Base-by-base conservation (phyloP, 2,797 vertebrate species). In the Geotrypetes seraphini region DNA sequence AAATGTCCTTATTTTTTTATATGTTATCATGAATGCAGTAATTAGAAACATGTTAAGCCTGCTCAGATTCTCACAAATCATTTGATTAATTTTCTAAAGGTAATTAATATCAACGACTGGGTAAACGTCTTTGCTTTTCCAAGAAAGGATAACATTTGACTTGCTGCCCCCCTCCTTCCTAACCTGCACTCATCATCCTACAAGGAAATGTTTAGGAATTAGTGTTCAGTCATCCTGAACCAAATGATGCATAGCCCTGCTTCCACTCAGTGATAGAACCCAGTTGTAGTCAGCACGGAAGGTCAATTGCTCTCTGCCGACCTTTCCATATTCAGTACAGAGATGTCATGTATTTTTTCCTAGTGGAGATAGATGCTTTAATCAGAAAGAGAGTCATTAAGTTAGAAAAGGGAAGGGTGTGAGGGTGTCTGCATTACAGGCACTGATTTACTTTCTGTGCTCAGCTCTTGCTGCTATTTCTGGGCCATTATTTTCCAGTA, bases 201-300 rank as follows among this genome's bases (percentile, higher is more conserved):
- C 33, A 62, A 58, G 48, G 57, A 59, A 66, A 57, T 72, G 63
- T 61, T 75, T 60, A 63, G 39, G 36, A 53, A 44, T 51, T 38
- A 36, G 56, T 33, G 23, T 36, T 49, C 56, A 71, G 80, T 68
- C 54, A 38, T 39, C 31, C 48, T 30, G 9, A 19, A n/a, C n/a
- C 51, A 43, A 62, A 57, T 75, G 68, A n/a, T n/a, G n/a, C n/a
- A 78, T 68, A 36, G 49, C 34, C 48, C 63, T 55, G 53, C 55
- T 30, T 53, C 53, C 41, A 43, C 25, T 47, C 37, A 46, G 43
- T 12, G n/a, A 68, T 44, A 28, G 37, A 50, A 64, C 50, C 47
- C 42, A 56, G 59, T 54, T 49, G 34, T 50, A 30, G 24, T 31
- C 19, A 7, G 6, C 51, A 31, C 44, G 24, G 20, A 55, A 46